phyloP scores from a whole-genome alignment of 2,888 invertebrate species.

The Scaptomyza polygonia region DNA sequence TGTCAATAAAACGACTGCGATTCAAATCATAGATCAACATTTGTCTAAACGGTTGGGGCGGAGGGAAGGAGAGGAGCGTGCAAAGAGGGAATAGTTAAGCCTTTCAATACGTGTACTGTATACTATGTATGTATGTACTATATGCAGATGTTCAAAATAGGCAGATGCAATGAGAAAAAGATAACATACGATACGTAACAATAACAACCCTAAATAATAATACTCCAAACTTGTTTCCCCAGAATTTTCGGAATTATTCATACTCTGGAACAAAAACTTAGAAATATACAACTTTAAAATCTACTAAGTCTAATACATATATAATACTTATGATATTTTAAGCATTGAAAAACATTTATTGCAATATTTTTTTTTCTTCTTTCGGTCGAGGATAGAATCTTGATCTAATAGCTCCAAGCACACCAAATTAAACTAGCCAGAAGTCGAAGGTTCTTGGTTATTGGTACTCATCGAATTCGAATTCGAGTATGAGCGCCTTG shows the following conservation, averaged over 20 bases:
- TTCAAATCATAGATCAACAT: slow-evolving; percentile 53
- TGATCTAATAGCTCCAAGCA: background rate
- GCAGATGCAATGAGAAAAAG: slow-evolving; percentile 24
- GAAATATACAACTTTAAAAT: background rate
- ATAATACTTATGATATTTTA: background rate
- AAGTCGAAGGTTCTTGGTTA: slow-evolving; percentile 1
- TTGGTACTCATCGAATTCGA: slow-evolving; percentile 25
- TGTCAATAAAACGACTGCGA: slow-evolving; percentile 45
- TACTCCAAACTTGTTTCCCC: too few relatives aligned
- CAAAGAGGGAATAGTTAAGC: slow-evolving; percentile 27
- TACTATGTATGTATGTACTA: background rate
- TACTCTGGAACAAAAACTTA: too few relatives aligned
- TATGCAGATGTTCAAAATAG: background rate
- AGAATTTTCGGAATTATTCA: too few relatives aligned
- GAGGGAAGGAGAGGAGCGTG: background rate
- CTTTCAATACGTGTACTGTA: slow-evolving; percentile 19
- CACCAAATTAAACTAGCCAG: background rate
- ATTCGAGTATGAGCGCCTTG: slow-evolving; percentile 27
- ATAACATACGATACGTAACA: background rate
- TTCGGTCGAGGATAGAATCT: background rate
- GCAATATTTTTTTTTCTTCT: too few relatives aligned
- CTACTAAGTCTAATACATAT: background rate
- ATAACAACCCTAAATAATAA: background rate
- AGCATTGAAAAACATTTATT: too few relatives aligned
- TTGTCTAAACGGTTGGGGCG: slow-evolving; percentile 13